These are phyloP conservation scores for Apantesis nais DNA, from an alignment of 2,888 invertebrate species.

Conservation along the genomic window DNA sequence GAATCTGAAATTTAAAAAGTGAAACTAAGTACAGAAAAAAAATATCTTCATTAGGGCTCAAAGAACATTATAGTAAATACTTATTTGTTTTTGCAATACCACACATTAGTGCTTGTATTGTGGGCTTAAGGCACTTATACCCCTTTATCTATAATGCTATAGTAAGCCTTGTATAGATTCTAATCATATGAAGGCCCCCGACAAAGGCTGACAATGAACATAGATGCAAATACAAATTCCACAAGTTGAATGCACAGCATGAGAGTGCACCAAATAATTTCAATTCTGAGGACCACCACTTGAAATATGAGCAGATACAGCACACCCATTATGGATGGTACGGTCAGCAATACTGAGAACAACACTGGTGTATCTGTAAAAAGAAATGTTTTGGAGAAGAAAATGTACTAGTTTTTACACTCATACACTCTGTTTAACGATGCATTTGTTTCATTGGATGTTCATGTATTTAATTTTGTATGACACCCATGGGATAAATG, in stretches of 20 bases:
- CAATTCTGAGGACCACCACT: conserved; percentile 93
- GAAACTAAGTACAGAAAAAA: background rate
- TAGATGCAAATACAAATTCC: conserved; percentile 93
- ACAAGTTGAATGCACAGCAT: conserved; percentile 92
- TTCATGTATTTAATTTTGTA: background rate
- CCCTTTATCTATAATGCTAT: conserved; percentile 10
- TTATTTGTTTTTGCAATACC: background rate
- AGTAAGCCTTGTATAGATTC: conserved; percentile 22
- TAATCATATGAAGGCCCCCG: conserved; percentile 86
- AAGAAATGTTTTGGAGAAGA: conserved; percentile 35
- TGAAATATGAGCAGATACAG: conserved; percentile 95
- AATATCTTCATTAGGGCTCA: background rate
- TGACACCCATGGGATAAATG: no score
- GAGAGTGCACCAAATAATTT: conserved; percentile 95
- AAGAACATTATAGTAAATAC: background rate
- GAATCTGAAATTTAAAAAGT: background rate
- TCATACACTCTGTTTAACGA: background rate
- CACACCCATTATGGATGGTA: conserved; percentile 94
- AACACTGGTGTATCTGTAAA: conserved; percentile 91
- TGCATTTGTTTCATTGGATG: background rate
- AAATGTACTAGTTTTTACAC: background rate
- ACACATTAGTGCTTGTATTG: conserved; percentile 17
- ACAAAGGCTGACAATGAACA: conserved; percentile 88
- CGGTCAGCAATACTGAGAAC: conserved; percentile 92
- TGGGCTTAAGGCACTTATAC: conserved; percentile 35